Evolutionary conservation across 2,888 invertebrate species (phyloP).

Genomic region (Miltochrista miniata): DNA sequence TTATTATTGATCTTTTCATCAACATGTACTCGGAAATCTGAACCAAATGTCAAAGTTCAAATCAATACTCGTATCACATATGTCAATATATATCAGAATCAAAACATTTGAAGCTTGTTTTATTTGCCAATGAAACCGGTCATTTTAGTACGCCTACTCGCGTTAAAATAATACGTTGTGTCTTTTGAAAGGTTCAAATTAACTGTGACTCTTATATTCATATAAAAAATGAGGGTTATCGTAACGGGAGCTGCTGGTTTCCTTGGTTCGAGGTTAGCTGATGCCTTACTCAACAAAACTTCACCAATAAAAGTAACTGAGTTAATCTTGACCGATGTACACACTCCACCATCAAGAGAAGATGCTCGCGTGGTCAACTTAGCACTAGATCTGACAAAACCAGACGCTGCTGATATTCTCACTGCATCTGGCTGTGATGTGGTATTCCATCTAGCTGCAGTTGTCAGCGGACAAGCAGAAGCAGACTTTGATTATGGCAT

Average conservation of each 20-base stretch:
- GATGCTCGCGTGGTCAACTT: constrained; percentile 47
- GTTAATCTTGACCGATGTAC: constrained; percentile 47
- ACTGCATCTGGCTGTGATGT: constrained; percentile 47
- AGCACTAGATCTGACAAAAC: constrained; percentile 30
- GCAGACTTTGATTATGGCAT: constrained; percentile 66
- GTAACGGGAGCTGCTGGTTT: constrained; percentile 69
- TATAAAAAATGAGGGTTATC: constrained; percentile 54
- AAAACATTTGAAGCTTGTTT: constrained; percentile 3
- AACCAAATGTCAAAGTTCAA: constrained; percentile 7
- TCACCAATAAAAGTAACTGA: constrained; percentile 42
- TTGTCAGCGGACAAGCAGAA: constrained; percentile 73
- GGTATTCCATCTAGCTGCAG: constrained; percentile 69
- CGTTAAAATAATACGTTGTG: neutral
- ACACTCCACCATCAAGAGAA: constrained; percentile 18
- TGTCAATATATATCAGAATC: neutral
- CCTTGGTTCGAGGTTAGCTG: constrained; percentile 54
- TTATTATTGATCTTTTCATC: too few relatives aligned
- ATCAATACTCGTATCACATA: neutral
- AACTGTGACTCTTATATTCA: neutral
- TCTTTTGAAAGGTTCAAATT: too few relatives aligned
- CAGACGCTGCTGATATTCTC: constrained; percentile 47
- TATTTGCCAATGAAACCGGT: neutral
- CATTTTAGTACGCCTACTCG: neutral
- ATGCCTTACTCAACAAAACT: constrained; percentile 39
- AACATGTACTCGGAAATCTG: neutral